Base-by-base conservation (phyloP, 2,113 vertebrate species). In the Oryzias curvinotus region DNA sequence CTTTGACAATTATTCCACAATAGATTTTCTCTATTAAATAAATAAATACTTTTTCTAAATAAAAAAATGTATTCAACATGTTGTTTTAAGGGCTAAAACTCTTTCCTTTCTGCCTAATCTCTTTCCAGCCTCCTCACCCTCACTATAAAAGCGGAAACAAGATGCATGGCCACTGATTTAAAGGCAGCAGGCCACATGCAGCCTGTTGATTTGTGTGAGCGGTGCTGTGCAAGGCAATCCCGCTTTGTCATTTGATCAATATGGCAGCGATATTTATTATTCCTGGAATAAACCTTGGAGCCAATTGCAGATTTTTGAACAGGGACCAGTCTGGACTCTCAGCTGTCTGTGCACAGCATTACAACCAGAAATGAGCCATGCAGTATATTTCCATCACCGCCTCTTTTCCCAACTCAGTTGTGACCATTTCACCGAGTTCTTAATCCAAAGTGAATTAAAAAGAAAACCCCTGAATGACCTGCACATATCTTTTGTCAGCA, bases 191-290 rank as follows among this genome's bases (percentile, higher is more conserved):
- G 44, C 51, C 46, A 45, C 68, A 14, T 16, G 25, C 50, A 58
- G 45, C 61, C 49, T 57, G 71, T 50, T 75, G 67, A 76, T 76
- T 75, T 71, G 62, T 75, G 70, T 15, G 57, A 74, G 49, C 64
- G 51, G 77, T 76, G 82, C 73, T 78, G 68, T 56, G 65, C 61
- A 56, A 62, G 65, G 73, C 71, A 80, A 71, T 73, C 59, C 75
- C 68, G 71, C 78, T 73, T 66, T 80, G 82, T 80, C 84, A 85
- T 82, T 71, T 79, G 79, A 87, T 86, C 83, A 85, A 85, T 77
- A 71, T 71, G 68, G 79, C 71, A 80, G 70, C 59, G 57, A 76
- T 81, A 81, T 81, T 75, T 77, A 88, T 84, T 61, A 77, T 87
- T 88, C 77, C 81, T 65, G 69, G 62, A 71, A 74, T 64, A 62